Conservation (phyloP, 2,113 vertebrate genomes). For the Bufo gargarizans region DNA sequence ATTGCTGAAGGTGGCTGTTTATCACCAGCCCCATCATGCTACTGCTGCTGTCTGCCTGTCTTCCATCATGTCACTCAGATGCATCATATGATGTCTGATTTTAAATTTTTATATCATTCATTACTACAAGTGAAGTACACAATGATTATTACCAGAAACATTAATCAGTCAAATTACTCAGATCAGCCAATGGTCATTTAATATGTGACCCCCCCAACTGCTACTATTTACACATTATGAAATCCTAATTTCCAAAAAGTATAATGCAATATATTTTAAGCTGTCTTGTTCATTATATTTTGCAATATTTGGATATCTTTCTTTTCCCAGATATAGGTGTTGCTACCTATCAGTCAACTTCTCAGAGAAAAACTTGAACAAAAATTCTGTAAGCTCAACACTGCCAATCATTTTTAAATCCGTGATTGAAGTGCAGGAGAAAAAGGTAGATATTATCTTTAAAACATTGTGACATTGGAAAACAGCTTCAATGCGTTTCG, state of each 20-base stretch:
- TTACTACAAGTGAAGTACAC: no score
- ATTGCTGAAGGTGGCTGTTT: no score
- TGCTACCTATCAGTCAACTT: constrained; percentile 17
- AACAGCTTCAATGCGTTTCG: constrained; percentile 24
- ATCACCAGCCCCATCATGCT: no score
- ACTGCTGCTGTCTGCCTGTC: no score
- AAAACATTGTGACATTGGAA: constrained; percentile 50
- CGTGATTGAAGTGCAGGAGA: constrained; percentile 44
- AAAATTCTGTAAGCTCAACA: constrained; percentile 33
- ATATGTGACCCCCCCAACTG: background rate
- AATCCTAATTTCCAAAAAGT: background rate
- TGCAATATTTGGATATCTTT: background rate
- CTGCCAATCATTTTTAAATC: constrained; percentile 44
- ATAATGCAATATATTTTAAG: background rate
- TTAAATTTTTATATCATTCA: no score
- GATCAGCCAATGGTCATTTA: background rate
- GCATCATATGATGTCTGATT: no score
- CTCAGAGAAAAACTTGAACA: constrained; percentile 1
- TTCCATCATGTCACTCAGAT: no score
- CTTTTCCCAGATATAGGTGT: background rate
- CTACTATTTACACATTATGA: background rate
- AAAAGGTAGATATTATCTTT: constrained; percentile 47
- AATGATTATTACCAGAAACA: no score
- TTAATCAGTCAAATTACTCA: background rate
- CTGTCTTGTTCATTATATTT: background rate